Evolutionary conservation across 2,888 invertebrate species (phyloP).

Genomic region (Agelastica alni): DNA sequence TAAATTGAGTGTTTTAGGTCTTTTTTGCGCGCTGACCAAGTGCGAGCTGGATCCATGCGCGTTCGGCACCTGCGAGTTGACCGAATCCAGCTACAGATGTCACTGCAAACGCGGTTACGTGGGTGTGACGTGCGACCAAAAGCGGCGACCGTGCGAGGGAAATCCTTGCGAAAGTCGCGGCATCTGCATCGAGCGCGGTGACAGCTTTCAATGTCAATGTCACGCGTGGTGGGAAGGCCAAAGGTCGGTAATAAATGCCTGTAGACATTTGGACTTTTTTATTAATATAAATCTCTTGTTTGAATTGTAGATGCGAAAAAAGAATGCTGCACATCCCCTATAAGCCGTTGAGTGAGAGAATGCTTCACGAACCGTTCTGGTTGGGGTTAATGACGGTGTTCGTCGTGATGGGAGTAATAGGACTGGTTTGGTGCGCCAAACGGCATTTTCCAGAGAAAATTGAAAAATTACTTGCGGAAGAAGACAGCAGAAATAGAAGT

Average conservation of each 20-base stretch:
- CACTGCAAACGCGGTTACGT: constrained; percentile 70
- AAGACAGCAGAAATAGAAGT: constrained; percentile 71
- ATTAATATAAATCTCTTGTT: not conserved
- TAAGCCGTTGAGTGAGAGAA: constrained; percentile 75
- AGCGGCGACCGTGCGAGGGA: constrained; percentile 70
- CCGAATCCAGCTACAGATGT: constrained; percentile 61
- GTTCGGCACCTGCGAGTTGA: constrained; percentile 67
- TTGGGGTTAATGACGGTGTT: constrained; percentile 84
- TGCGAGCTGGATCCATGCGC: constrained; percentile 75
- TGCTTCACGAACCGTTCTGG: constrained; percentile 90
- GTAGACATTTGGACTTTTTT: not conserved
- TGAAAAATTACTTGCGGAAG: constrained; percentile 80
- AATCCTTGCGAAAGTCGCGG: constrained; percentile 78
- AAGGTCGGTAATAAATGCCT: not conserved
- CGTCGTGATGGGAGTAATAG: constrained; percentile 77
- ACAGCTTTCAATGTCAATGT: constrained; percentile 70
- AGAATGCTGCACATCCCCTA: constrained; percentile 71
- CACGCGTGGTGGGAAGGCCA: constrained; percentile 67
- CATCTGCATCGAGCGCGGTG: constrained; percentile 70
- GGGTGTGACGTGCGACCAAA: constrained; percentile 70
- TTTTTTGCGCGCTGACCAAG: constrained; percentile 75
- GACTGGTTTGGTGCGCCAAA: constrained; percentile 82
- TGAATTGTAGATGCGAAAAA: constrained; percentile 65
- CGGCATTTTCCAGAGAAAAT: constrained; percentile 85
- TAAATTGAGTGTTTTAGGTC: constrained; percentile 66